A percentile compares a stretch with the other conserved stretches of the same genome.
Evolutionary conservation across 2,888 invertebrate species (phyloP).

Genomic region (Aporophyla nigra): DNA sequence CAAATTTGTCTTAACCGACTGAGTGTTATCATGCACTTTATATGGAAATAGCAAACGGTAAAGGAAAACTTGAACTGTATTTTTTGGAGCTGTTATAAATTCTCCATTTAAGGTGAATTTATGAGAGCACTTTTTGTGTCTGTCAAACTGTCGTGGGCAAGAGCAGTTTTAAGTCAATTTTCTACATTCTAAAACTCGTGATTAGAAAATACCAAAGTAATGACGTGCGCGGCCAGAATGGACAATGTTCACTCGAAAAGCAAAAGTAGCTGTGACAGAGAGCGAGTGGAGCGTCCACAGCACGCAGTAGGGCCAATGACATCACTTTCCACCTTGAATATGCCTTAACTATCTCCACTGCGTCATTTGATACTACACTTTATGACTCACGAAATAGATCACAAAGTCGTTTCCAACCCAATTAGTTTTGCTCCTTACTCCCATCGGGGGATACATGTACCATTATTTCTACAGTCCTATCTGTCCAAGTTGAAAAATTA

Average conservation of each 20-base stretch:
- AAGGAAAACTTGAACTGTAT: constrained; percentile 1
- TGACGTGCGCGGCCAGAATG: constrained; percentile 85
- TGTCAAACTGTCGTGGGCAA: constrained; percentile 12
- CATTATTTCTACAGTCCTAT: constrained; percentile 79
- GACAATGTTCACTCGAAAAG: constrained; percentile 86
- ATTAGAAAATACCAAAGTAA: constrained; percentile 86
- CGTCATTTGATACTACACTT: constrained; percentile 71
- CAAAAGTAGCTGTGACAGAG: constrained; percentile 87
- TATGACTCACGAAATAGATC: constrained; percentile 70
- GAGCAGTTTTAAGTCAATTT: constrained; percentile 63
- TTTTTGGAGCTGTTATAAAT: constrained; percentile 17
- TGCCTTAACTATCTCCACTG: constrained; percentile 71
- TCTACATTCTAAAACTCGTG: constrained; percentile 75
- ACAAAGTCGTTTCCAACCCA: constrained; percentile 64
- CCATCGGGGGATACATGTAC: constrained; percentile 66
- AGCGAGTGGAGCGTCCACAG: constrained; percentile 82
- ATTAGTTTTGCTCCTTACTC: constrained; percentile 66
- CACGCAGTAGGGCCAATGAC: constrained; percentile 86
- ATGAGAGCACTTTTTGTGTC: constrained; percentile 32
- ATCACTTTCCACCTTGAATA: constrained; percentile 78
- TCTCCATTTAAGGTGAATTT: background rate
- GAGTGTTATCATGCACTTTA: background rate
- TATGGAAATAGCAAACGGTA: background rate
- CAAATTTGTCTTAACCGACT: background rate
- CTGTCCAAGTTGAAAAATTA: constrained; percentile 76